Evolutionary conservation across 2,797 vertebrate genomes (phyloP).

Genomic region (Rhinogobio ventralis): DNA sequence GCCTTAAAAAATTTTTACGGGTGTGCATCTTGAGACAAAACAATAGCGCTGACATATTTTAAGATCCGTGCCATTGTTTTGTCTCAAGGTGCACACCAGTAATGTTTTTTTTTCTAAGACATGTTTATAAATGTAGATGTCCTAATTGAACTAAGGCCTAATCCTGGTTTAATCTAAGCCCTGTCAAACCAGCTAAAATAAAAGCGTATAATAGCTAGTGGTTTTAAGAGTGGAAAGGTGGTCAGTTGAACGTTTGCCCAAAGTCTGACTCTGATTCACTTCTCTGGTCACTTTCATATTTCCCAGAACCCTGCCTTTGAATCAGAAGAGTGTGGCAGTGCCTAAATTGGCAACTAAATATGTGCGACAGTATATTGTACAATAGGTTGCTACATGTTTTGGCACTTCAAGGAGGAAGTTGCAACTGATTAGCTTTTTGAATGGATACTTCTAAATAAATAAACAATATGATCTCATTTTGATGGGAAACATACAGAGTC

Average conservation of each 20-base stretch:
- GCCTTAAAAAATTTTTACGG: too few relatives aligned
- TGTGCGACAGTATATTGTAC: background rate
- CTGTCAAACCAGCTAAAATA: background rate
- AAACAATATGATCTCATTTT: background rate
- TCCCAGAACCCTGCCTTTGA: background rate
- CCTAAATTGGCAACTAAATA: background rate
- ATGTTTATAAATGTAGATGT: background rate
- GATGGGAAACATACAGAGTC: background rate
- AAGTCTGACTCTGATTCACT: slow-evolving; percentile 9
- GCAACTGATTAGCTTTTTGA: background rate
- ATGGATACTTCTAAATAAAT: background rate
- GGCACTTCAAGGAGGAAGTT: background rate
- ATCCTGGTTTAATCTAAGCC: background rate
- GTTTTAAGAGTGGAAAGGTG: background rate
- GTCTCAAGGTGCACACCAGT: too few relatives aligned
- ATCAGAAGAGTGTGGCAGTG: background rate
- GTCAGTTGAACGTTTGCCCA: background rate
- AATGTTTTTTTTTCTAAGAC: background rate
- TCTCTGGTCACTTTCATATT: background rate
- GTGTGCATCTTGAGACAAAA: too few relatives aligned
- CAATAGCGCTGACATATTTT: background rate
- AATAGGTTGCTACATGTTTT: background rate
- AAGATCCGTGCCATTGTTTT: background rate
- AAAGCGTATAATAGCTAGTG: background rate
- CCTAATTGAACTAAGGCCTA: background rate